Base-by-base conservation (phyloP, 2,113 vertebrate species). In the Trochalopteron elliotii region DNA sequence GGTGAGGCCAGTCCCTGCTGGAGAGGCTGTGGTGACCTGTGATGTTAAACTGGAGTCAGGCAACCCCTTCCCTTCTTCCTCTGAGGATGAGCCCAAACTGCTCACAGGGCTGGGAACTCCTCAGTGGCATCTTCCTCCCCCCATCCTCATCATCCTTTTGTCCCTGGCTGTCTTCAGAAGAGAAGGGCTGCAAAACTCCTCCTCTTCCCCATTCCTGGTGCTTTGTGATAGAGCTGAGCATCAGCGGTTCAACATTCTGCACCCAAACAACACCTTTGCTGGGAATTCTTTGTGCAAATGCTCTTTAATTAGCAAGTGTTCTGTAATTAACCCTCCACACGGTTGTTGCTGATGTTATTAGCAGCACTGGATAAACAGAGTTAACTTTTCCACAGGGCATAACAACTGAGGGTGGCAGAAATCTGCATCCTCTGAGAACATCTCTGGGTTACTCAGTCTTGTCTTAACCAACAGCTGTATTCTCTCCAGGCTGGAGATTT, bases 91-190 rank as follows among this genome's bases (percentile, higher is more conserved):
- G 25, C 18, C 57, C 56, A 30, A 39, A 12, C 22, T 40, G 0
- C 37, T 53, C 19, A 1, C 22, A 13, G 57, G 61, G 37, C 49
- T 44, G 23, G 21, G 52, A 17, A 1, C 12, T 67, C 16, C 39
- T 30, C 30, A 3, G 44, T 30, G 28, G 15, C 24, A 17, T n/a
- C 40, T 10, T 39, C 7, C 30, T 86, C 49, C 42, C 23, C 64
- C 20, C 44, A 4, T 2, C 0, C 44, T 37, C 68, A 1, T 8
- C 4, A 0, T n/a, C n/a, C 39, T 23, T 35, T 10, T 21, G 71
- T 55, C 21, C 42, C 35, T 84, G 17, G 0, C 14, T 35, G n/a
- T 4, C 17, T 50, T 27, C 55, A 24, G 81, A 10, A 35, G 68
- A 31, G 53, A 44, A 61, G 22, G 7, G 31, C 65, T 84, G 12